Conservation (phyloP, 2,888 invertebrate species). For the Cepaea hortensis region DNA sequence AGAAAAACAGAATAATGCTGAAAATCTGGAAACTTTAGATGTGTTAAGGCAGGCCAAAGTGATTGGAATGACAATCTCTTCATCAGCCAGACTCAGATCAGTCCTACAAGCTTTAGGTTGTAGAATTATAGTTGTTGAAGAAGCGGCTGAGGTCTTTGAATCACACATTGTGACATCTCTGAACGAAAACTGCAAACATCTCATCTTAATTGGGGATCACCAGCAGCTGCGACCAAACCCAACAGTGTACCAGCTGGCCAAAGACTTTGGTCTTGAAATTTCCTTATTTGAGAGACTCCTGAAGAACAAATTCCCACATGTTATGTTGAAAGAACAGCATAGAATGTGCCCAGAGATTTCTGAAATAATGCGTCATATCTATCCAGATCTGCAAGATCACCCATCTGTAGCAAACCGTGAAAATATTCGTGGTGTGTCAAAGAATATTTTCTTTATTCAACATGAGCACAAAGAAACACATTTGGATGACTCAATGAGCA, state of each 20-base stretch:
- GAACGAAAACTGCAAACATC: conserved; percentile 76
- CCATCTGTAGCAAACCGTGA: conserved; percentile 53
- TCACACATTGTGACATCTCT: conserved; percentile 87
- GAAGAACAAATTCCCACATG: conserved; percentile 81
- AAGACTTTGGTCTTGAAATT: conserved; percentile 84
- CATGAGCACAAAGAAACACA: no score
- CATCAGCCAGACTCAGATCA: conserved; percentile 68
- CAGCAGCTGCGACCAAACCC: conserved; percentile 87
- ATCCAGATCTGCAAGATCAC: conserved; percentile 65
- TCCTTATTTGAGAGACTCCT: conserved; percentile 90
- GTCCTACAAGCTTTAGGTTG: conserved; percentile 70
- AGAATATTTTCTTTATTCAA: no score
- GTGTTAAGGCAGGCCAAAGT: conserved; percentile 57
- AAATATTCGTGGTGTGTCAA: conserved; percentile 60
- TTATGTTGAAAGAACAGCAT: conserved; percentile 80
- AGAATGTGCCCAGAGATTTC: conserved; percentile 74
- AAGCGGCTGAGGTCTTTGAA: conserved; percentile 87
- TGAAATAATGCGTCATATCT: neutral
- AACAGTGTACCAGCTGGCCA: conserved; percentile 83
- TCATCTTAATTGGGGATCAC: conserved; percentile 78
- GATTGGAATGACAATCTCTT: conserved; percentile 74
- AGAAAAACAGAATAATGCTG: conserved; percentile 51
- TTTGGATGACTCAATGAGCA: no score
- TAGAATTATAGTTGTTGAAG: conserved; percentile 83
- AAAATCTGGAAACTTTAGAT: conserved; percentile 57